phyloP scores from a whole-genome alignment of 2,113 vertebrate species.

The Corydoras sp. region DNA sequence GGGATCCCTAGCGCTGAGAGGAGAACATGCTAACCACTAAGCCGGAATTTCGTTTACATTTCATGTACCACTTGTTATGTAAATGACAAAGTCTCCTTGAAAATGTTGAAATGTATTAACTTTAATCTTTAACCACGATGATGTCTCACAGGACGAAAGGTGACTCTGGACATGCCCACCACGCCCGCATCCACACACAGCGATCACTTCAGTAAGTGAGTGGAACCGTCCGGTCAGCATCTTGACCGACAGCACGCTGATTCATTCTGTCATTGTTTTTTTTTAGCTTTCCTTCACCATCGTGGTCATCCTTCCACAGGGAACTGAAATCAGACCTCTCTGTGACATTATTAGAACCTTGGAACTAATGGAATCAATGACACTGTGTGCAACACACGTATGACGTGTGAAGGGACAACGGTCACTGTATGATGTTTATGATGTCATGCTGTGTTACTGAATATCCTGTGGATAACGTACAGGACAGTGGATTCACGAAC shows the following conservation, averaged over 20 bases:
- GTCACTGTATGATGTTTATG: too few relatives aligned
- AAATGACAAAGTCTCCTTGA: too few relatives aligned
- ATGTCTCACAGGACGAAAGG: slow-evolving; percentile 3
- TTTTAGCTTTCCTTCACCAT: slow-evolving; percentile 56
- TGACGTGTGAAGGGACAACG: too few relatives aligned
- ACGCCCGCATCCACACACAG: background rate
- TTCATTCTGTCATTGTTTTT: background rate
- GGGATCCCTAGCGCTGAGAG: too few relatives aligned
- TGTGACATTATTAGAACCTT: background rate
- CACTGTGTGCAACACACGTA: too few relatives aligned
- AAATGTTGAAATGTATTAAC: background rate
- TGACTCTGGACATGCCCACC: background rate
- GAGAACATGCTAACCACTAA: too few relatives aligned
- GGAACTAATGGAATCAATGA: background rate
- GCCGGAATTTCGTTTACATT: too few relatives aligned
- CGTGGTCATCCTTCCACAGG: slow-evolving; percentile 28
- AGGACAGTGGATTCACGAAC: too few relatives aligned
- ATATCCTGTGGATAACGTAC: too few relatives aligned
- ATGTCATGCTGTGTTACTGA: too few relatives aligned
- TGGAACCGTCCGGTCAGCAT: background rate
- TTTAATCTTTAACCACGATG: background rate
- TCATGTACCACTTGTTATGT: too few relatives aligned
- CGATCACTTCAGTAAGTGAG: slow-evolving; percentile 16
- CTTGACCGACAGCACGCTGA: background rate
- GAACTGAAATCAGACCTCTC: background rate